Evolutionary conservation across 1,140 invertebrate species (phyloP).

Genomic region (Platorchestia sp.): DNA sequence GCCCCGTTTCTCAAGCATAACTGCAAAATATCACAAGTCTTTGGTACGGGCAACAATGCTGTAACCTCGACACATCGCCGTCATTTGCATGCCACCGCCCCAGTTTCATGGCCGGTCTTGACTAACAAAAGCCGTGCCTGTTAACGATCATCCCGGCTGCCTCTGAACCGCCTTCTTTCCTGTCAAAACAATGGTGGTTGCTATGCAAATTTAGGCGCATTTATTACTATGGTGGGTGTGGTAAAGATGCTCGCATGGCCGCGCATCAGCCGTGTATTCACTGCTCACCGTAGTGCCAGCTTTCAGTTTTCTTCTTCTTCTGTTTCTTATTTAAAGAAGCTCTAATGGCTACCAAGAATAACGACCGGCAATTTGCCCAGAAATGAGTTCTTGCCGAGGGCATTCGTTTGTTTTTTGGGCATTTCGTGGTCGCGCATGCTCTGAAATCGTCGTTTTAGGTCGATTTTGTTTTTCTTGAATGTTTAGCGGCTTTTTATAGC

Average conservation of each 20-base stretch:
- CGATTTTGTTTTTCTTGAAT: not conserved
- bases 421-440: not conserved
- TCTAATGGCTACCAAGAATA: not conserved
- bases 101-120: not conserved
- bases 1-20: too few species aligned
- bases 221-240: not conserved
- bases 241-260: constrained; percentile 18
- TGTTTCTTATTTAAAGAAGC: not conserved
- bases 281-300: not conserved
- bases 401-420: not conserved
- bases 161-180: not conserved
- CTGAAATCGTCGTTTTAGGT: not conserved
- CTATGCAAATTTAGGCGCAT: not conserved
- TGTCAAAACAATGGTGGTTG: constrained; percentile 27
- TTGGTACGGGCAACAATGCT: not conserved
- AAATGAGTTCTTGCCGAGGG: not conserved
- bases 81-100: not conserved
- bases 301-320: not conserved
- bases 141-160: not conserved
- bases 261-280: not conserved
- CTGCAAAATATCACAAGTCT: too few species aligned
- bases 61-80: not conserved
- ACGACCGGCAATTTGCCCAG: not conserved
- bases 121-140: not conserved
- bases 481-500: not conserved